Base-by-base conservation (phyloP, 2,113 vertebrate genomes). In the Barbus barbus region DNA sequence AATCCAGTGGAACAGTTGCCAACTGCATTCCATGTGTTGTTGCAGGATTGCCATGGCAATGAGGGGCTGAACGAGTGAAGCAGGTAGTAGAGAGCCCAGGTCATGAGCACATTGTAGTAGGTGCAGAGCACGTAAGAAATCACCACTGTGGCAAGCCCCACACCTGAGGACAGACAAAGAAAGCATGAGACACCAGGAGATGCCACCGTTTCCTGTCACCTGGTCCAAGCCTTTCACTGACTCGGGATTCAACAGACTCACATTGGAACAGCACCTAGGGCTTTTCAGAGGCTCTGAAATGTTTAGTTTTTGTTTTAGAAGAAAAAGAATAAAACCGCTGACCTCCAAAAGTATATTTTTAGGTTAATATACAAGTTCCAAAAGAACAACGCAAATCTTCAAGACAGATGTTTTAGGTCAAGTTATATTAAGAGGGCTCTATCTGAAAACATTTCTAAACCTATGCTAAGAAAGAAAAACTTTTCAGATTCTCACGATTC, bases 31-130 rank as follows among this genome's bases (percentile, higher is more conserved):
- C 94, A 94, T 5, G 93, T 94, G 86, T 92, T 93, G 88, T 94
- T 94, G 86, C 94, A 95, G 65, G 91, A 91, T 9, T 38, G 90
- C 94, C 94, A 95, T 2, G 93, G 94, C 4, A 93, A 89, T 0
- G 87, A 65, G 1, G 85, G 71, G 63, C 76, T 87, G 1, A 95
- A 94, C 0, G 94, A 94, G 87, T 91, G 90, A 86, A 94, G 91
- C 12, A 95, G 84, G 89, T 95, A 95, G 84, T 87, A 94, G 41
- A 95, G 87, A 7, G 92, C 86, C 94, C 94, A 95, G 88, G 89
- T 88, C 63, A 95, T 91, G 81, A 94, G 87, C 74, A 94, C 92
- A 69, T 93, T 95, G 91, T 94, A 92, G 91, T 94, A 95, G 1
- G 93, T 94, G 84, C 88, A 91, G 28, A 92, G 91, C 63, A 95